phyloP scores from a whole-genome alignment of 2,113 vertebrate genomes.

The Aythya baeri region DNA sequence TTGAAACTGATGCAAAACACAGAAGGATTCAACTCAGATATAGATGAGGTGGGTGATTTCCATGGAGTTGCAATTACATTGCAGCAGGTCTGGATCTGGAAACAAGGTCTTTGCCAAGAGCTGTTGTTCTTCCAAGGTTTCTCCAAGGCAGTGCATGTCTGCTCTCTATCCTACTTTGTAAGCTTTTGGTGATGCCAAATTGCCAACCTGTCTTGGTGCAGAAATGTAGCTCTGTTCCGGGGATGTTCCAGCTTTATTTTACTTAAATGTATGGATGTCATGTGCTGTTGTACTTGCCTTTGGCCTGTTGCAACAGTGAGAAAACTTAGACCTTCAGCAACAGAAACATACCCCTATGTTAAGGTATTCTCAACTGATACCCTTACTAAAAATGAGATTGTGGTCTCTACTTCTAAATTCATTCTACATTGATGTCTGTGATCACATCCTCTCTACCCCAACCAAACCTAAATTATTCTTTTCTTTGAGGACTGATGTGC shows the following conservation, averaged over 20 bases:
- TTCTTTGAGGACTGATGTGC: neutral
- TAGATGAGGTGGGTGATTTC: neutral
- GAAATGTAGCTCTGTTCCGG: neutral
- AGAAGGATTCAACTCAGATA: neutral
- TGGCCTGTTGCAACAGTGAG: neutral
- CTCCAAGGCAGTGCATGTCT: neutral
- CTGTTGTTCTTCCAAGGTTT: neutral
- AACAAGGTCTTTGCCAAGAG: neutral
- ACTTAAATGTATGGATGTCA: neutral
- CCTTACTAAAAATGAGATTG: neutral
- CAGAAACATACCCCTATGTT: neutral
- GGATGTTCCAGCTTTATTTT: conserved; percentile 1
- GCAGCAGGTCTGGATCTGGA: neutral
- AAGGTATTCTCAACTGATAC: neutral
- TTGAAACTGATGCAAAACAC: neutral
- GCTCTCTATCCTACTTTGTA: neutral
- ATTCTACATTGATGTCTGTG: neutral
- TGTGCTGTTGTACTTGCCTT: neutral
- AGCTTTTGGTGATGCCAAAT: neutral
- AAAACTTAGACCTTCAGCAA: neutral
- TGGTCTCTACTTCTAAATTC: neutral
- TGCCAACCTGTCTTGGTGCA: neutral
- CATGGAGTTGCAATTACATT: neutral
- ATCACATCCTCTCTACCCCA: neutral
- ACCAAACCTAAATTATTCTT: neutral